phyloP scores from a whole-genome alignment of 2,797 vertebrate genomes.

The Lithobates sylvaticus region DNA sequence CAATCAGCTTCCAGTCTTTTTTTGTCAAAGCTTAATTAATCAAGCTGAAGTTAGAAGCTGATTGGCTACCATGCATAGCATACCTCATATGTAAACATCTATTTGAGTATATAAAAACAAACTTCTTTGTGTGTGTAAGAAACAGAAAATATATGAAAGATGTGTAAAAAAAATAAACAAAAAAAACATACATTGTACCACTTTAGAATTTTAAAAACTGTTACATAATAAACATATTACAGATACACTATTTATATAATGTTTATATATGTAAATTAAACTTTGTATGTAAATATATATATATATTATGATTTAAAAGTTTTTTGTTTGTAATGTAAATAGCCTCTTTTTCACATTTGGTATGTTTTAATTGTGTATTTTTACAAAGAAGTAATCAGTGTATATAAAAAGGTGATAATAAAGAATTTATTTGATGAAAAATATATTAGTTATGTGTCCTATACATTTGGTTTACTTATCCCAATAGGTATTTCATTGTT shows the following conservation, averaged over 20 bases:
- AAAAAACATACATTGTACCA: slow-evolving; percentile 8
- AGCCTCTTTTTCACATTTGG: slow-evolving; percentile 8
- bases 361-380: slow-evolving; percentile 23
- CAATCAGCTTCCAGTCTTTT: too few relatives aligned
- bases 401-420: slow-evolving; percentile 46
- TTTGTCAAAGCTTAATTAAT: too few relatives aligned
- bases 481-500: too few relatives aligned
- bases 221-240: slow-evolving; percentile 47
- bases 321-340: slow-evolving; percentile 52
- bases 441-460: too few relatives aligned
- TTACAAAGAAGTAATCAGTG: slow-evolving; percentile 8
- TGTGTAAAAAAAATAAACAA: neutral
- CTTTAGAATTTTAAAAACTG: slow-evolving; percentile 32
- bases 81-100: neutral
- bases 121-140: neutral
- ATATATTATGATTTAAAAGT: slow-evolving; percentile 21
- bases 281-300: slow-evolving; percentile 42
- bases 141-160: too few relatives aligned
- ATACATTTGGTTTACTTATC: too few relatives aligned
- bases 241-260: slow-evolving; percentile 53
- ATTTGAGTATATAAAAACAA: neutral
- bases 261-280: slow-evolving; percentile 53
- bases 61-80: too few relatives aligned
- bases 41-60: too few relatives aligned
- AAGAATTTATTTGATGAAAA: slow-evolving; percentile 17